A percentile compares a stretch with the other conserved stretches of the same genome.
These are phyloP conservation scores for Gavia stellata DNA, from an alignment of 2,113 vertebrate genomes.

Conservation along the genomic window DNA sequence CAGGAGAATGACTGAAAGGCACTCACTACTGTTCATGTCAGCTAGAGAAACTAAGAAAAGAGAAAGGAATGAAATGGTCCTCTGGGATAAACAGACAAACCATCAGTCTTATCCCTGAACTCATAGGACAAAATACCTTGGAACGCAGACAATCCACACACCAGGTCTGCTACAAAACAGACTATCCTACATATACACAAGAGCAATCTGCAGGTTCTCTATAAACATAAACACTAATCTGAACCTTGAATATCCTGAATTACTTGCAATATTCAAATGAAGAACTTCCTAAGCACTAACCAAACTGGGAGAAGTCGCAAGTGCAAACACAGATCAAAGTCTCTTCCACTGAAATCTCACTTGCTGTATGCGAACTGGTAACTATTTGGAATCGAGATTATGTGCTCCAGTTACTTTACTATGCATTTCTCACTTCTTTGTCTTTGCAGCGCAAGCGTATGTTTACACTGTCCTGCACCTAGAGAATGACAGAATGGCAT, in stretches of 20 bases:
- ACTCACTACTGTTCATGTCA: neutral
- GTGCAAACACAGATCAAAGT: neutral
- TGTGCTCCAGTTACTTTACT: neutral
- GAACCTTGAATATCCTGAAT: neutral
- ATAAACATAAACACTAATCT: neutral
- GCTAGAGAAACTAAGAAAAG: neutral
- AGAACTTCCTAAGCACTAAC: neutral
- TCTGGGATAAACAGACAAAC: neutral
- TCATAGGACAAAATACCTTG: neutral
- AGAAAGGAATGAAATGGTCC: neutral
- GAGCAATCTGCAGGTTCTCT: neutral
- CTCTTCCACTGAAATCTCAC: neutral
- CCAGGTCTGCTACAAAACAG: neutral
- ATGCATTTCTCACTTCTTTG: neutral
- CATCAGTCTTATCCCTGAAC: neutral
- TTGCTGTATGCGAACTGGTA: neutral
- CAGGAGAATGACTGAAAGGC: neutral
- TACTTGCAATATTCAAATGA: neutral
- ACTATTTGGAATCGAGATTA: neutral
- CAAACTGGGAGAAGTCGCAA: neutral
- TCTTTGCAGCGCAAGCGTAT: accelerated
- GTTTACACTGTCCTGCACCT: neutral
- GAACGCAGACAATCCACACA: neutral
- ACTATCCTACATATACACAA: neutral
- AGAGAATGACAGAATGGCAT: neutral